These are phyloP conservation scores for Cyclophora albipunctata DNA, from an alignment of 2,888 invertebrate genomes.

Conservation along the genomic window DNA sequence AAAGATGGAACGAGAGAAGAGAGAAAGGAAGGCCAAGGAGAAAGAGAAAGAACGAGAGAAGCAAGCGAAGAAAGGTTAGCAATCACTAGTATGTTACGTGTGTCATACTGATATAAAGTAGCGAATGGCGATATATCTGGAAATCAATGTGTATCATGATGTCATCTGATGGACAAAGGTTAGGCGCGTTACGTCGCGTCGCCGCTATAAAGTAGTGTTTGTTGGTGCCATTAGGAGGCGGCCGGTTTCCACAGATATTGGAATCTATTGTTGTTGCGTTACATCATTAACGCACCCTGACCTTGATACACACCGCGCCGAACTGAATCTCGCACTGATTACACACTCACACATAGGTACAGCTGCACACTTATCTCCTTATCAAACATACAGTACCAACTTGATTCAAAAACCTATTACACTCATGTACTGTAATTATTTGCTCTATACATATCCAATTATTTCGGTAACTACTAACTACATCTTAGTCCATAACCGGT, in stretches of 20 bases:
- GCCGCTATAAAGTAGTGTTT: conserved; percentile 7
- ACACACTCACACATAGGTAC: no score
- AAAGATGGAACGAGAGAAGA: conserved; percentile 65
- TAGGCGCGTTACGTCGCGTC: conserved; percentile 4
- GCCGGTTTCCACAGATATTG: conserved; percentile 32
- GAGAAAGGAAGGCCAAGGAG: conserved; percentile 68
- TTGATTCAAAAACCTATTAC: no score
- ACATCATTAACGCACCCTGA: conserved; percentile 37
- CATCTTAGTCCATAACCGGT: no score
- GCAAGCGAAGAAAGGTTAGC: conserved; percentile 61
- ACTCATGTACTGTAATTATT: no score
- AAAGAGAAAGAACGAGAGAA: conserved; percentile 69
- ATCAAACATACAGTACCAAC: no score
- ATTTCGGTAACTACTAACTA: no score
- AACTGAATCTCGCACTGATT: no score
- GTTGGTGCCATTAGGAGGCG: conserved; percentile 1
- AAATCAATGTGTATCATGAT: conserved; percentile 36
- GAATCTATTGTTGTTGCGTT: conserved; percentile 45
- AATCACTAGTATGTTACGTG: background rate
- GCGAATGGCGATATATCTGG: background rate
- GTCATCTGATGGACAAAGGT: conserved; percentile 45
- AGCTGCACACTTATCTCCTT: no score
- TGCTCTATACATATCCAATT: no score
- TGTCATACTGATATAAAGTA: no score
- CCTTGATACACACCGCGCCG: no score